Conservation (phyloP, 64 coral and sea anemone species). For the Stichodactyla helianthus region DNA sequence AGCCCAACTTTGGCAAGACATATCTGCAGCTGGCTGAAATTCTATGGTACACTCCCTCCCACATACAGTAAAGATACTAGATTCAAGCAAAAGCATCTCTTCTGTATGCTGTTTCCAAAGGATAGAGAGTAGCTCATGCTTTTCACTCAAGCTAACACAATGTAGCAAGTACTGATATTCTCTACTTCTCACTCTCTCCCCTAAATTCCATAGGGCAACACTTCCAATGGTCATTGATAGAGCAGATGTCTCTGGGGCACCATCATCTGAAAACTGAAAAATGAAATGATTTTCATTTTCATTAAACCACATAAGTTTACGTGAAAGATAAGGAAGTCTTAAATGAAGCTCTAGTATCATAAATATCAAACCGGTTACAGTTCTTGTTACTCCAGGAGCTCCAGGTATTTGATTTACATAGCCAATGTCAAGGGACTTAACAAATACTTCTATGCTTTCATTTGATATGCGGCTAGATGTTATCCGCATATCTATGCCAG, state of each 20-base stretch:
- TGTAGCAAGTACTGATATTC: no score
- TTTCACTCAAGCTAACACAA: constrained; percentile 22
- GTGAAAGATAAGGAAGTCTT: constrained; percentile 3
- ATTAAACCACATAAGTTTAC: no score
- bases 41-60: constrained; percentile 28
- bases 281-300: constrained; percentile 31
- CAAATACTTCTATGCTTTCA: constrained; percentile 15
- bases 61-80: constrained; percentile 7
- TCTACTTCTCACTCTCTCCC: neutral
- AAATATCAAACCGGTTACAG: constrained; percentile 33
- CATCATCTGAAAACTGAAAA: constrained; percentile 42
- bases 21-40: constrained; percentile 48
- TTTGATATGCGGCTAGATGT: constrained; percentile 6
- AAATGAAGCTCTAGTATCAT: constrained; percentile 43
- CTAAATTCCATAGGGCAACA: constrained; percentile 30
- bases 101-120: no score
- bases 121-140: no score
- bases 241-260: constrained; percentile 27
- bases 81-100: no score
- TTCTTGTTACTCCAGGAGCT: constrained; percentile 27
- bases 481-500: neutral
- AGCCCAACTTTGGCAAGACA: constrained; percentile 42
- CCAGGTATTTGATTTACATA: constrained; percentile 17
- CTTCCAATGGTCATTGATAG: constrained; percentile 26
- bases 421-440: constrained; percentile 34